These are phyloP conservation scores for Delphinus delphis DNA, from an alignment of 2,113 vertebrate genomes.

Conservation along the genomic window DNA sequence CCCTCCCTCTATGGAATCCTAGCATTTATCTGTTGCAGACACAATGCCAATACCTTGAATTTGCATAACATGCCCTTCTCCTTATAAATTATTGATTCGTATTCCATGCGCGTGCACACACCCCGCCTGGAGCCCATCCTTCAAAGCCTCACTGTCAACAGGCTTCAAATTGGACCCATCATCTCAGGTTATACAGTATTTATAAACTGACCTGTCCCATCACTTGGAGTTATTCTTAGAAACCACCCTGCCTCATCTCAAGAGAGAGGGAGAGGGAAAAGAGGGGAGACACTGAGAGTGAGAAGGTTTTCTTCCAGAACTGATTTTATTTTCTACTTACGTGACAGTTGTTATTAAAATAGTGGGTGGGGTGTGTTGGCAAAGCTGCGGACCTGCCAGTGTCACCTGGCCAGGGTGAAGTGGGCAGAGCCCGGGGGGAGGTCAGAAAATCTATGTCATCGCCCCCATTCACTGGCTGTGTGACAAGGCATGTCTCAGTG, in stretches of 20 bases:
- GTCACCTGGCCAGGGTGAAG: too few species aligned
- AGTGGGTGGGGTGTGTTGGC: background rate
- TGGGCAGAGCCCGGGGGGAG: too few species aligned
- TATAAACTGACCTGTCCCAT: background rate
- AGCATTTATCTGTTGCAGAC: background rate
- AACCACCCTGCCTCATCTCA: background rate
- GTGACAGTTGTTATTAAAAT: background rate
- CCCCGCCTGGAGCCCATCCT: background rate
- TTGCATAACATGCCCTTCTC: background rate
- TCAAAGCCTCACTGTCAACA: background rate
- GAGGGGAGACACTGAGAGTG: accelerated
- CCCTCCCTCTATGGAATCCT: background rate
- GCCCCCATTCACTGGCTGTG: accelerated
- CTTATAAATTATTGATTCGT: background rate
- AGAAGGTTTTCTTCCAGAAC: background rate
- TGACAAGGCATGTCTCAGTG: background rate
- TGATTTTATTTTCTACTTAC: background rate
- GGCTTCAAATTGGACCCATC: background rate
- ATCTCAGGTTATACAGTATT: background rate
- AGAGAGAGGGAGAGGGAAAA: background rate
- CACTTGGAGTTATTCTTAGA: background rate
- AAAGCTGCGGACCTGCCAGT: background rate
- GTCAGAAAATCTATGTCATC: background rate
- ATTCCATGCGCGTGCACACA: accelerated
- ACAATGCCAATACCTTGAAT: background rate